Percentiles rank a stretch among this genome's conserved stretches.
phyloP scores from a whole-genome alignment of 2,888 invertebrate species.

The Amorpha juglandis region DNA sequence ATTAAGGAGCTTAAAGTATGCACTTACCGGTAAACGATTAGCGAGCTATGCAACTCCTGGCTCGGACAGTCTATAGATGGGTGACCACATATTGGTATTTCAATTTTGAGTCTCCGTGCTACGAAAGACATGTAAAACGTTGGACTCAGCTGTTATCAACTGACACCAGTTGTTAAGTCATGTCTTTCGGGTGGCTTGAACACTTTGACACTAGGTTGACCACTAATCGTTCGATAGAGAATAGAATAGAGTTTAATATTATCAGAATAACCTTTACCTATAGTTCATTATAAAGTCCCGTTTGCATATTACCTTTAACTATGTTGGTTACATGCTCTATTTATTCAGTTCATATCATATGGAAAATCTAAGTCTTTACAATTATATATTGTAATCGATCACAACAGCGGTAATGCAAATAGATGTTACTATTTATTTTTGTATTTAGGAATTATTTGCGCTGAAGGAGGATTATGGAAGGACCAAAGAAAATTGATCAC shows the following conservation, averaged over 20 bases:
- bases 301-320: not conserved
- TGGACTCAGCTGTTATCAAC: too few relatives aligned
- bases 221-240: too few relatives aligned
- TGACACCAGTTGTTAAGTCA: too few relatives aligned
- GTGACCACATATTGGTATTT: too few relatives aligned
- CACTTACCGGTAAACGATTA: too few relatives aligned
- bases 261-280: not conserved
- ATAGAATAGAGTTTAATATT: not conserved
- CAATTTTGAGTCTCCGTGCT: too few relatives aligned
- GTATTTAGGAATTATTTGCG: slow-evolving; percentile 90
- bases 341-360: slow-evolving; percentile 23
- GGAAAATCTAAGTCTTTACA: not conserved
- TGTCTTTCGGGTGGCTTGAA: too few relatives aligned
- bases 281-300: not conserved
- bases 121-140: too few relatives aligned
- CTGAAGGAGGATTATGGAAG: slow-evolving; percentile 92
- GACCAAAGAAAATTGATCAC: slow-evolving; percentile 91
- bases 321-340: slow-evolving; percentile 10
- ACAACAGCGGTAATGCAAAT: not conserved
- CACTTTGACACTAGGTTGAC: too few relatives aligned
- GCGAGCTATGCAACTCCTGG: too few relatives aligned
- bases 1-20: too few relatives aligned
- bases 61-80: too few relatives aligned
- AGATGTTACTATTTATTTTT: not conserved
- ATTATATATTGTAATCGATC: not conserved